phyloP scores from a whole-genome alignment of 2,888 invertebrate genomes.

The Leptinotarsa tumamoca region DNA sequence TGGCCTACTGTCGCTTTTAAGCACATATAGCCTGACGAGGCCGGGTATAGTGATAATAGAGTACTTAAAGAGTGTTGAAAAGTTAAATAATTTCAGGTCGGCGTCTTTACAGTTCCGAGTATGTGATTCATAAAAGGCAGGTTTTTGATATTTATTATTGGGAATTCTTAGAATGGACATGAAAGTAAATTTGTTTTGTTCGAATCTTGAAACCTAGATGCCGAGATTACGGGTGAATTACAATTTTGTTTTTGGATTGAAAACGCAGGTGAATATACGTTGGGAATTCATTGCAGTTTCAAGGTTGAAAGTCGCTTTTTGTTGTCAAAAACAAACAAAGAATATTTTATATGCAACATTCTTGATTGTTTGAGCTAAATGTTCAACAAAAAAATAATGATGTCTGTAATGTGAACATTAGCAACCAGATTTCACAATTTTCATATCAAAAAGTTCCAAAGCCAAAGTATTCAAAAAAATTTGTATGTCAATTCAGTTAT shows the following conservation, averaged over 20 bases:
- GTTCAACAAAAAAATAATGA: neutral
- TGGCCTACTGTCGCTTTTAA: conserved; percentile 61
- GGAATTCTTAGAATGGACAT: conserved; percentile 8
- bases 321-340: too few relatives aligned
- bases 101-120: conserved; percentile 53
- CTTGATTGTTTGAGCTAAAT: too few relatives aligned
- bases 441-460: too few relatives aligned
- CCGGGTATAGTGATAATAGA: conserved; percentile 61
- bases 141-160: conserved; percentile 36
- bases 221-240: conserved; percentile 18
- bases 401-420: too few relatives aligned
- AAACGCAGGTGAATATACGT: conserved; percentile 4
- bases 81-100: conserved; percentile 63
- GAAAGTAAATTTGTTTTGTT: conserved; percentile 18
- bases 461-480: too few relatives aligned
- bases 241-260: conserved; percentile 12
- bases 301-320: neutral
- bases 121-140: conserved; percentile 31
- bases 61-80: conserved; percentile 66
- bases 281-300: neutral
- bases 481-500: too few relatives aligned
- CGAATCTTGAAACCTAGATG: conserved; percentile 21
- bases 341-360: too few relatives aligned
- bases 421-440: too few relatives aligned
- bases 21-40: conserved; percentile 45